phyloP scores from a whole-genome alignment of 2,888 invertebrate species.

The Arctia plantaginis region DNA sequence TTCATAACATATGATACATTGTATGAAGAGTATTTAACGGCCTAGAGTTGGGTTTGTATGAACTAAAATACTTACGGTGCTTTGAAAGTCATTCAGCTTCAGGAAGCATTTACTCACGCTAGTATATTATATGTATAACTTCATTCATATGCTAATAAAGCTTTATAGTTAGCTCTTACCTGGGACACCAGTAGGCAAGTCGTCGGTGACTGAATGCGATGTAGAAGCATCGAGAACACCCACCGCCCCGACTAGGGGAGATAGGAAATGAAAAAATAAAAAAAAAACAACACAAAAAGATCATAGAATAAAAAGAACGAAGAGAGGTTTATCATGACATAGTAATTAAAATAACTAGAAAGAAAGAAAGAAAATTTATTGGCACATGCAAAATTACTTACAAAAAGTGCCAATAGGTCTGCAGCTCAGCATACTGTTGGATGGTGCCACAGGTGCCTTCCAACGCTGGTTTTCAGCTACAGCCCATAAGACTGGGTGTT shows the following conservation, averaged over 20 bases:
- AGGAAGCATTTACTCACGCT: not conserved
- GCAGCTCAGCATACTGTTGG: no score
- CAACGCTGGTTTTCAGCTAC: no score
- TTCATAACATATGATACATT: not conserved
- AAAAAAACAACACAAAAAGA: slow-evolving; percentile 4
- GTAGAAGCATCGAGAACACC: slow-evolving; percentile 7
- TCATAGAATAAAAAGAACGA: not conserved
- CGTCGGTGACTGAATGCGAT: slow-evolving; percentile 7
- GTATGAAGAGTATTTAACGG: not conserved
- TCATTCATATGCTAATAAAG: not conserved
- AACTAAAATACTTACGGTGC: not conserved
- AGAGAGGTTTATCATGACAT: not conserved
- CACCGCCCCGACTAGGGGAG: not conserved
- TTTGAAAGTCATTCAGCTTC: not conserved
- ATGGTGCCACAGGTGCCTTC: no score
- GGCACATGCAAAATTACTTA: no score
- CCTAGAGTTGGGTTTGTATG: not conserved
- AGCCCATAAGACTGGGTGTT: no score
- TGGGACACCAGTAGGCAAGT: slow-evolving; percentile 3
- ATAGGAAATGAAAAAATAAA: slow-evolving; percentile 8
- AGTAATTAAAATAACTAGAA: not conserved
- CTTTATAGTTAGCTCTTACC: not conserved
- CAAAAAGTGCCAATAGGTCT: no score
- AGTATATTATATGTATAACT: not conserved
- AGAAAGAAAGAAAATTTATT: no score